Conservation (phyloP, 2,113 vertebrate genomes). For the Sigmodon hispidus region DNA sequence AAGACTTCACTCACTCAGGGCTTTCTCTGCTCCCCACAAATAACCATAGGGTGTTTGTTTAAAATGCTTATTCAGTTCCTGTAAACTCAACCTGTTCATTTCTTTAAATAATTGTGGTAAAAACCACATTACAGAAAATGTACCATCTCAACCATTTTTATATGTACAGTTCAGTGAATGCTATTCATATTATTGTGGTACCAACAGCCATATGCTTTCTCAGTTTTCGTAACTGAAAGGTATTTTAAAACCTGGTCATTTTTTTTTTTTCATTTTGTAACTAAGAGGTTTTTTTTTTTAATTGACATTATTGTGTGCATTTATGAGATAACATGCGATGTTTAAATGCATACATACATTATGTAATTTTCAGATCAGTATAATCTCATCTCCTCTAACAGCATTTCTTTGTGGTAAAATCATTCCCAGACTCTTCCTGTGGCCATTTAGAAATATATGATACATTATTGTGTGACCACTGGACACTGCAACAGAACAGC, state of each 20-base stretch:
- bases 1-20: neutral
- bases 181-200: rapidly evolving
- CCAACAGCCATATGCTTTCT: neutral
- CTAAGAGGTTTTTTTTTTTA: neutral
- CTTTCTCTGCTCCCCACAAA: neutral
- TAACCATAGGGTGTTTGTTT: neutral
- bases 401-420: neutral
- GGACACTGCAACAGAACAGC: neutral
- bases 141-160: neutral
- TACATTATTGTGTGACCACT: neutral
- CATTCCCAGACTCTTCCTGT: neutral
- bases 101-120: neutral
- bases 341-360: neutral
- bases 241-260: neutral
- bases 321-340: neutral
- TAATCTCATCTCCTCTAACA: neutral
- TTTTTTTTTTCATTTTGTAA: neutral
- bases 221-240: neutral
- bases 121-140: neutral
- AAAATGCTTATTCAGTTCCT: neutral
- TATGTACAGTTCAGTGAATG: neutral
- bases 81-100: neutral
- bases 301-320: neutral
- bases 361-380: neutral
- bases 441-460: neutral